A percentile compares a stretch with the other conserved stretches of the same genome.
These are phyloP conservation scores for Zeus faber DNA, from an alignment of 2,113 vertebrate genomes.

Conservation along the genomic window DNA sequence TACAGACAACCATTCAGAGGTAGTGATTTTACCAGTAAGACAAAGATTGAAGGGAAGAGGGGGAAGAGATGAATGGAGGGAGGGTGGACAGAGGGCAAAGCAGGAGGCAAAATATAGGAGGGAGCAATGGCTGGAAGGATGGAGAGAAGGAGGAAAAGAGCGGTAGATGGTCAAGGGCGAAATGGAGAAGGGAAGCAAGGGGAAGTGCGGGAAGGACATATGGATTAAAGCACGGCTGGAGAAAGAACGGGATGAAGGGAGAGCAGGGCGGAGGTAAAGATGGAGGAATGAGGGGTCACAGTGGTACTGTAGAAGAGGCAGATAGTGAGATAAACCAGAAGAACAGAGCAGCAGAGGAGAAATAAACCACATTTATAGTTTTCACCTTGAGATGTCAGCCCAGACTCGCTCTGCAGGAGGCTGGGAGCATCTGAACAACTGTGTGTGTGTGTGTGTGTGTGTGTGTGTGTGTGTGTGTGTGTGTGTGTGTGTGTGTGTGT, in stretches of 20 bases:
- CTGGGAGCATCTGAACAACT: conserved; percentile 19
- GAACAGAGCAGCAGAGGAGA: conserved; percentile 45
- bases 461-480: not conserved
- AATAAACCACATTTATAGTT: conserved; percentile 61
- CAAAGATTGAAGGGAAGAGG: conserved; percentile 12
- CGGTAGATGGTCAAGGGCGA: conserved; percentile 14
- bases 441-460: not conserved
- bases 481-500: conserved; percentile 1
- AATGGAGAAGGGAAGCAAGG: not conserved
- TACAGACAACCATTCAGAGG: not conserved
- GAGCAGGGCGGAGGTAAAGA: conserved; percentile 1
- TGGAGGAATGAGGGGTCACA: conserved; percentile 15
- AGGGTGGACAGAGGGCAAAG: not conserved
- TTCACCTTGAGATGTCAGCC: conserved; percentile 65
- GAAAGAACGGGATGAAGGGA: not conserved
- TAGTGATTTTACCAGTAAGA: not conserved
- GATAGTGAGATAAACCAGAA: conserved; percentile 41
- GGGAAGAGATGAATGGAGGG: not conserved
- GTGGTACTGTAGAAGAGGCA: conserved; percentile 19
- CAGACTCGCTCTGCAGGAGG: conserved; percentile 42
- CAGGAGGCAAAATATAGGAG: no score
- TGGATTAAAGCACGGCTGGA: conserved; percentile 38
- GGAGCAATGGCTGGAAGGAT: not conserved
- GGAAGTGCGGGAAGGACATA: conserved; percentile 34
- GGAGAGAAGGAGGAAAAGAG: conserved; percentile 55